Evolutionary conservation across 2,797 vertebrate species (phyloP).

Genomic region (Takifugu ocellatus): DNA sequence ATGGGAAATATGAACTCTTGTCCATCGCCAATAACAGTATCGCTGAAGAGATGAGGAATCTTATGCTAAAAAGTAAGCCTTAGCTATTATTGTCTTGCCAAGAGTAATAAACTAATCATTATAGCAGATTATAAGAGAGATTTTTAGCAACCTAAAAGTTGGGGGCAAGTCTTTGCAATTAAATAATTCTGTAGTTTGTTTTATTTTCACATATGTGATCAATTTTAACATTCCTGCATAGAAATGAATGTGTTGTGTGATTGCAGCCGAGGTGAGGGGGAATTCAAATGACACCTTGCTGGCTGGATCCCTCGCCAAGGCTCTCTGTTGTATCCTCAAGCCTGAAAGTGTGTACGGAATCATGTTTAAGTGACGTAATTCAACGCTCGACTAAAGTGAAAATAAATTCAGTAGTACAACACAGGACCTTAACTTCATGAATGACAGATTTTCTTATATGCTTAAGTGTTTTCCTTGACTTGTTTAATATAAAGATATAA

Average conservation of each 20-base stretch:
- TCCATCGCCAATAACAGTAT: slow-evolving; percentile 87
- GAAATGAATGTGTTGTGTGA: slow-evolving; percentile 4
- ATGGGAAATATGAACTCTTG: slow-evolving; percentile 94
- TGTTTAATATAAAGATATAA: slow-evolving; percentile 79
- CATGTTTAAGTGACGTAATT: background rate
- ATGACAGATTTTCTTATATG: background rate
- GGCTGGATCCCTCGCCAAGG: slow-evolving; percentile 93
- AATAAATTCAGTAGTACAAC: background rate
- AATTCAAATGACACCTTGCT: slow-evolving; percentile 89
- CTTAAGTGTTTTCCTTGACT: background rate
- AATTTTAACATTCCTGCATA: background rate
- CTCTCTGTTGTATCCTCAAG: slow-evolving; percentile 94
- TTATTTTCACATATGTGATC: slow-evolving; percentile 2
- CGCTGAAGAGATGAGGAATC: slow-evolving; percentile 85
- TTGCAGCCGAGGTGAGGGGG: slow-evolving; percentile 84
- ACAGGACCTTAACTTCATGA: background rate
- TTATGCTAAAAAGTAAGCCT: slow-evolving; percentile 86
- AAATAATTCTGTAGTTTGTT: background rate
- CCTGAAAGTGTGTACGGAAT: slow-evolving; percentile 44
- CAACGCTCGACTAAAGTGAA: background rate
- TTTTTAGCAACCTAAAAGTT: no score
- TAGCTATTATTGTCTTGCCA: background rate
- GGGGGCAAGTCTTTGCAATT: background rate
- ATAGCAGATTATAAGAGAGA: background rate
- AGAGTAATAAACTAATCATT: background rate